These are phyloP conservation scores for Campoletis sonorensis DNA, from an alignment of 1,140 invertebrate genomes.

Conservation along the genomic window DNA sequence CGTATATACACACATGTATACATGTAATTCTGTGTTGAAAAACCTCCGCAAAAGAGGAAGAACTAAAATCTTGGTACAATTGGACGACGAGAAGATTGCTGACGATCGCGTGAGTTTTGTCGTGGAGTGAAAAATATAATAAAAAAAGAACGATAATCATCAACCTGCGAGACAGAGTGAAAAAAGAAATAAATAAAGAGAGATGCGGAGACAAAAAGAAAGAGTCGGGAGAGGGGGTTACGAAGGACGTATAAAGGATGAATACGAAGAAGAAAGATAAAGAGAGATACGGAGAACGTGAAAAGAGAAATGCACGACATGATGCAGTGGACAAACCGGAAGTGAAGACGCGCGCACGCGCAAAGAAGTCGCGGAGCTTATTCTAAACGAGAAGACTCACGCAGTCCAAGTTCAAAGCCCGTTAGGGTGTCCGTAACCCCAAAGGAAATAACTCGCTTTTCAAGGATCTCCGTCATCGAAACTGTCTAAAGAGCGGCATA, in stretches of 20 bases:
- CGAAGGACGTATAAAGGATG: too few relatives aligned
- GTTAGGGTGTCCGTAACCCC: constrained; percentile 43
- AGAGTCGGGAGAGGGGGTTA: background rate
- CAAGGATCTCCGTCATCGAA: constrained; percentile 49
- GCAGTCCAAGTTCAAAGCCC: constrained; percentile 66
- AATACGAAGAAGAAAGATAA: background rate
- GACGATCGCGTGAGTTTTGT: constrained; percentile 32
- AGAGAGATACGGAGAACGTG: background rate
- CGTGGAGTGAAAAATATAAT: background rate
- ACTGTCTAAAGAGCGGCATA: background rate
- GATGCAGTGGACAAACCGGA: constrained; percentile 48
- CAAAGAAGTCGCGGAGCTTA: constrained; percentile 54
- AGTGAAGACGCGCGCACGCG: constrained; percentile 51
- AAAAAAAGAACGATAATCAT: background rate
- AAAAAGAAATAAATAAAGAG: background rate
- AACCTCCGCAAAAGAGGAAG: background rate
- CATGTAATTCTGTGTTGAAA: too few relatives aligned
- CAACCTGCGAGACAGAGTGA: background rate
- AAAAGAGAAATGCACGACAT: background rate
- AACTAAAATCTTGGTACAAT: constrained; percentile 22
- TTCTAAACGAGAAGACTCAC: constrained; percentile 19
- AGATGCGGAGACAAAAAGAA: background rate
- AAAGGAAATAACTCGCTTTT: constrained; percentile 55
- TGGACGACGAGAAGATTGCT: constrained; percentile 25
- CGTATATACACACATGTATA: too few relatives aligned